Base-by-base conservation (phyloP, 1,140 invertebrate genomes). In the Musca vetustissima region DNA sequence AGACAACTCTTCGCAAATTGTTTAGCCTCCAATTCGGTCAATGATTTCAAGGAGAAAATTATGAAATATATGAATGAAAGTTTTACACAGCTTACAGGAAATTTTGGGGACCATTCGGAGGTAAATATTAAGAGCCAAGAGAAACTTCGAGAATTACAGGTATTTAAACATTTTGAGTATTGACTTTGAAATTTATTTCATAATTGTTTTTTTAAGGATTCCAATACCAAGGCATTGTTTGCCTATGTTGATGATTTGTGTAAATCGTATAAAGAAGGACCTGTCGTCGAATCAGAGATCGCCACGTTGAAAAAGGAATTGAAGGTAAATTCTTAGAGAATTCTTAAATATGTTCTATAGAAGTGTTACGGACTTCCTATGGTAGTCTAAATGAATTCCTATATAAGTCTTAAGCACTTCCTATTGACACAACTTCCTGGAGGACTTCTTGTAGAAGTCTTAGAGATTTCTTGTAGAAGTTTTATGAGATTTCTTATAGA, bases 31-130 rank as follows among this genome's bases (percentile, higher is more conserved):
- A 64, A 71, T 8, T 73, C 72, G 14, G 50, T 74, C 0, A 59
- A 55, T 50, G 74, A 76, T 22, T 57, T 78, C 1, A 75, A 75
- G n/a, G 8, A 28, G 3, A 57, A 66, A 66, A 36, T 69, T 2
- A 32, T 52, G 8, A n/a, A 9, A 1, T 15, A 61, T 43, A 47
- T 65, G 25, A 32, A 69, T 14, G n/a, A 52, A 7, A 65, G 61
- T 19, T 52, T 69, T 7, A 11, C 52, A 36, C 17, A 15, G 17
- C 28, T 65, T 22, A 57, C 57, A 6, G 66, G 53, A 2, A 64
- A 52, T 32, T 15, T 49, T 24, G 59, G 43, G n/a, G 49, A 13
- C 14, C 32, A 43, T 13, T n/a, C n/a, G n/a, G n/a, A n/a, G n/a
- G n/a, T n/a, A n/a, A n/a, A n/a, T n/a, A n/a, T n/a, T n/a, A 13